Conservation (phyloP, 2,113 vertebrate species). For the Saccopteryx bilineata region DNA sequence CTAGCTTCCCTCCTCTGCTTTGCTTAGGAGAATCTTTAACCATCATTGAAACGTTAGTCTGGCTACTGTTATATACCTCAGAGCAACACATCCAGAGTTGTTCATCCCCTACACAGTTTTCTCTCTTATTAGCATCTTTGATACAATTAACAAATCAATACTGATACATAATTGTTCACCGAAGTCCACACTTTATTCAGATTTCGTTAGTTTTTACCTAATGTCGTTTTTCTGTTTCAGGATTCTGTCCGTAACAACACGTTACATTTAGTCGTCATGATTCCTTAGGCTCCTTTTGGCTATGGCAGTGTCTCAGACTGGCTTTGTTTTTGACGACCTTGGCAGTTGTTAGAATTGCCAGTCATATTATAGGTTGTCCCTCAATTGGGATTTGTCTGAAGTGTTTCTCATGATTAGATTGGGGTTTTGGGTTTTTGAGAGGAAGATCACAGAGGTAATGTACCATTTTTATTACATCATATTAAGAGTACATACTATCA, state of each 20-base stretch:
- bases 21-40: neutral
- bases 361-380: neutral
- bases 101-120: neutral
- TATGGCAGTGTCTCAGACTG: neutral
- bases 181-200: neutral
- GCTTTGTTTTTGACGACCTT: constrained; percentile 8
- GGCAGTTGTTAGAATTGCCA: neutral
- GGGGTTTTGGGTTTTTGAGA: neutral
- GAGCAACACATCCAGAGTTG: neutral
- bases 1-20: neutral
- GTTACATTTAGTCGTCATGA: neutral
- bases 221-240: neutral
- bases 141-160: neutral
- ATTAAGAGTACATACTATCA: neutral
- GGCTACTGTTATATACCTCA: neutral
- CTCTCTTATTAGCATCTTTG: neutral
- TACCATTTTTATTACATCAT: neutral
- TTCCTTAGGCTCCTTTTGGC: neutral
- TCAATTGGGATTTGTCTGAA: neutral
- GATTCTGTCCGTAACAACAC: neutral
- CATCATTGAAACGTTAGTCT: neutral
- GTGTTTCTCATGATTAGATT: neutral
- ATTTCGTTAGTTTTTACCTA: constrained; percentile 19
- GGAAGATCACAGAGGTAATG: neutral
- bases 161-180: neutral